A percentile compares a stretch with the other conserved stretches of the same genome.
Conservation (phyloP, 2,113 vertebrate genomes). For the Arvicanthis niloticus region DNA sequence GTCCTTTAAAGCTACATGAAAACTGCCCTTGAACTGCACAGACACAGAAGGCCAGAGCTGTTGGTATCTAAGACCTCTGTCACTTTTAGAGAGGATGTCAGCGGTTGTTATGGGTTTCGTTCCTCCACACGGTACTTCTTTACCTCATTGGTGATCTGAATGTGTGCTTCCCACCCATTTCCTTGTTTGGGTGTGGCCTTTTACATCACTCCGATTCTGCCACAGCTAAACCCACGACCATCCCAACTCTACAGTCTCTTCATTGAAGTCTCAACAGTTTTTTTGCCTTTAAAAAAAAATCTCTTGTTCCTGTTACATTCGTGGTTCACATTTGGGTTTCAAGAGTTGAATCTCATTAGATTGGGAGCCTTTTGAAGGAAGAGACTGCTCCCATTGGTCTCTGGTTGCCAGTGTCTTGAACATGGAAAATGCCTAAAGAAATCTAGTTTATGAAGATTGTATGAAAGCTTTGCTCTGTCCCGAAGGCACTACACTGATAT, state of each 20-base stretch:
- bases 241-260: accelerated
- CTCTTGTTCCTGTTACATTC: background rate
- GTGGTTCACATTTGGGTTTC: background rate
- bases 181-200: background rate
- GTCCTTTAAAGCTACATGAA: background rate
- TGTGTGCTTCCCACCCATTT: background rate
- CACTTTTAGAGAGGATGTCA: background rate
- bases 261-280: background rate
- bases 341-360: background rate
- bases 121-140: background rate
- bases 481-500: background rate
- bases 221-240: background rate
- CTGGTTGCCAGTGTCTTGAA: background rate
- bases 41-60: background rate
- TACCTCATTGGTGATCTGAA: background rate
- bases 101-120: background rate
- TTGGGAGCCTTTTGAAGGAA: background rate
- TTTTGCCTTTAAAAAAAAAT: background rate
- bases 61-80: background rate
- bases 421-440: background rate
- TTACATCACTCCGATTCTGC: background rate
- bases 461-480: background rate
- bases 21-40: background rate
- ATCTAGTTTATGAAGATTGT: background rate
- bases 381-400: background rate